A percentile compares a stretch with the other conserved stretches of the same genome.
Evolutionary conservation across 2,113 vertebrate species (phyloP).

Genomic region (Nyctereutes procyonoides): DNA sequence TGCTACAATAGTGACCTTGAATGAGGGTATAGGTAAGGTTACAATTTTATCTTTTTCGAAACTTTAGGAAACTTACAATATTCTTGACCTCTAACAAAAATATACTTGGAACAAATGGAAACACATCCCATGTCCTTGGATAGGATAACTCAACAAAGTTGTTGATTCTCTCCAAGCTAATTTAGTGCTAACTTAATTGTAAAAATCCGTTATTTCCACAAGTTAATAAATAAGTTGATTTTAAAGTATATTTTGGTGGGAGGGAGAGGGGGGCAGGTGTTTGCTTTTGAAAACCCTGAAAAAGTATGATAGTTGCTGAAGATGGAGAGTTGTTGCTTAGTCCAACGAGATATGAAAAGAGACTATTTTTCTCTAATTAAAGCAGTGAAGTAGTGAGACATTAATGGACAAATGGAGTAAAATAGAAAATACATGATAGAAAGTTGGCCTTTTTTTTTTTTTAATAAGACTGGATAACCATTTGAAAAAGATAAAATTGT

Average conservation of each 20-base stretch:
- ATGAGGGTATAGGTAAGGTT: background rate
- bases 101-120: slow-evolving; percentile 34
- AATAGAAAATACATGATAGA: background rate
- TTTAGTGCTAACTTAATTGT: background rate
- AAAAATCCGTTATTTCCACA: background rate
- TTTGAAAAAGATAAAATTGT: slow-evolving; percentile 35
- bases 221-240: slow-evolving; percentile 3
- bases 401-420: background rate
- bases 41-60: slow-evolving; percentile 9
- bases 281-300: background rate
- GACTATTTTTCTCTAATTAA: background rate
- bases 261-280: background rate
- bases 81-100: slow-evolving; percentile 4
- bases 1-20: background rate
- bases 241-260: background rate
- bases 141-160: background rate
- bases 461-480: background rate
- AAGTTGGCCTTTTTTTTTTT: background rate
- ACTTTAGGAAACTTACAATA: background rate
- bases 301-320: background rate
- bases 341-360: background rate
- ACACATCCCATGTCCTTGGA: background rate
- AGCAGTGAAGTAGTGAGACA: background rate
- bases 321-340: background rate
- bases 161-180: background rate